Conservation (phyloP, 1,140 invertebrate species). For the Drosophila nasuta region DNA sequence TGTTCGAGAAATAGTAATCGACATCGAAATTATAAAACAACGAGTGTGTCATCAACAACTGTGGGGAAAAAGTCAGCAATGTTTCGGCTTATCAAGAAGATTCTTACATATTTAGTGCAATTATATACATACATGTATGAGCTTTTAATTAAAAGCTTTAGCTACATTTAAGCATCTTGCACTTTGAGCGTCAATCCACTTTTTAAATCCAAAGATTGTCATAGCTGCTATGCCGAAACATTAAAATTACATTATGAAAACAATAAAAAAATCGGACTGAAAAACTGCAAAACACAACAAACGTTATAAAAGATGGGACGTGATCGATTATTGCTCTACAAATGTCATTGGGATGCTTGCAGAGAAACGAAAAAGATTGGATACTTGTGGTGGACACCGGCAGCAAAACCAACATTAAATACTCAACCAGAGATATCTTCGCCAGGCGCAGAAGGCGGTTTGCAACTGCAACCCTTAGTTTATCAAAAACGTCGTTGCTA, state of each 20-base stretch:
- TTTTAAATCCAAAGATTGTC: slow-evolving; percentile 44
- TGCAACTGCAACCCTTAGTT: slow-evolving; percentile 95
- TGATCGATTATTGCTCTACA: slow-evolving; percentile 54
- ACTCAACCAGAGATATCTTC: slow-evolving; percentile 79
- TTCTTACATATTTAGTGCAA: slow-evolving; percentile 3
- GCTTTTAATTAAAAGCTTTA: neutral
- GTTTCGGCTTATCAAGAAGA: slow-evolving; percentile 20
- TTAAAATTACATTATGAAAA: neutral
- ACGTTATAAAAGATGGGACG: slow-evolving; percentile 24
- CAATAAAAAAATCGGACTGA: slow-evolving; percentile 54
- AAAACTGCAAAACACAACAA: slow-evolving; percentile 39
- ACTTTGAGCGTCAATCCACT: slow-evolving; percentile 17
- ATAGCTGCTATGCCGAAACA: slow-evolving; percentile 59
- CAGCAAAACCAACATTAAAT: slow-evolving; percentile 10
- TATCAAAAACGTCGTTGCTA: slow-evolving; percentile 91
- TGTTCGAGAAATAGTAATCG: slow-evolving; percentile 27
- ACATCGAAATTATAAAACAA: slow-evolving; percentile 24
- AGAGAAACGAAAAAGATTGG: slow-evolving; percentile 19
- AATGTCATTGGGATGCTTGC: slow-evolving; percentile 55
- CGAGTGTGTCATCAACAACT: neutral
- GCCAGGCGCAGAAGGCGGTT: slow-evolving; percentile 93
- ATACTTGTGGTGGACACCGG: slow-evolving; percentile 62
- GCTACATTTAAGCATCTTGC: slow-evolving; percentile 24
- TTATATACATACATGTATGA: neutral
- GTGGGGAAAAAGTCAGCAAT: slow-evolving; percentile 39